Conservation (phyloP, 2,888 invertebrate genomes). For the Silvanus unidentatus region DNA sequence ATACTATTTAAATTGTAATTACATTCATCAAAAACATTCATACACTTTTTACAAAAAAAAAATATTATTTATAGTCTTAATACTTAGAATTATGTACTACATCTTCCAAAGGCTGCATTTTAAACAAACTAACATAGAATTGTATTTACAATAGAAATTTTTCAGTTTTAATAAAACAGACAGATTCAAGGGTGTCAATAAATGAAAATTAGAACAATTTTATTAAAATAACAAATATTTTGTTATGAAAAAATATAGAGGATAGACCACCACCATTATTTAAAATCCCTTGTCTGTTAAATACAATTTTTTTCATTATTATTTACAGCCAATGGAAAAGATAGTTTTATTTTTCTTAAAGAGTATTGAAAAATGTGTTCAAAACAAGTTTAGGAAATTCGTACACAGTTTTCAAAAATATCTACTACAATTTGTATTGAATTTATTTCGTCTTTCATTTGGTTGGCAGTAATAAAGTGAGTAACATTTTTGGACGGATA, state of each 20-base stretch:
- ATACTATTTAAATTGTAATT: constrained; percentile 12
- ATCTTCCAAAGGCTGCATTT: constrained; percentile 45
- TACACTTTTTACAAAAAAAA: constrained; percentile 45
- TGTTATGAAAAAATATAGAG: constrained; percentile 30
- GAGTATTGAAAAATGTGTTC: constrained; percentile 24
- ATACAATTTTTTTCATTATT: too few species aligned
- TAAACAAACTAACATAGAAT: constrained; percentile 22
- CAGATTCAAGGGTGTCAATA: constrained; percentile 31
- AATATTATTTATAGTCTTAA: constrained; percentile 42
- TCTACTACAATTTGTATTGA: not conserved
- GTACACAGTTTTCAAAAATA: not conserved
- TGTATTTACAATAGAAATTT: constrained; percentile 34
- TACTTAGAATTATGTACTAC: constrained; percentile 30
- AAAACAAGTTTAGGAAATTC: not conserved
- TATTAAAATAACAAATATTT: constrained; percentile 14
- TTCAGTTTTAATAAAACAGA: constrained; percentile 18
- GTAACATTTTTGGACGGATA: not conserved
- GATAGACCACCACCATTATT: constrained; percentile 39
- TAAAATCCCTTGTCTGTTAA: constrained; percentile 35
- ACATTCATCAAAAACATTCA: constrained; percentile 41
- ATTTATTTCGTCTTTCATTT: constrained; percentile 1
- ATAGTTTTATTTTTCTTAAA: constrained; percentile 31
- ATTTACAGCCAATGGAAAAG: constrained; percentile 45
- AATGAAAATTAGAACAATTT: constrained; percentile 15
- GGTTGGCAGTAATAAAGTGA: constrained; percentile 17